Conservation (phyloP, 2,797 vertebrate species). For the Argya squamiceps region DNA sequence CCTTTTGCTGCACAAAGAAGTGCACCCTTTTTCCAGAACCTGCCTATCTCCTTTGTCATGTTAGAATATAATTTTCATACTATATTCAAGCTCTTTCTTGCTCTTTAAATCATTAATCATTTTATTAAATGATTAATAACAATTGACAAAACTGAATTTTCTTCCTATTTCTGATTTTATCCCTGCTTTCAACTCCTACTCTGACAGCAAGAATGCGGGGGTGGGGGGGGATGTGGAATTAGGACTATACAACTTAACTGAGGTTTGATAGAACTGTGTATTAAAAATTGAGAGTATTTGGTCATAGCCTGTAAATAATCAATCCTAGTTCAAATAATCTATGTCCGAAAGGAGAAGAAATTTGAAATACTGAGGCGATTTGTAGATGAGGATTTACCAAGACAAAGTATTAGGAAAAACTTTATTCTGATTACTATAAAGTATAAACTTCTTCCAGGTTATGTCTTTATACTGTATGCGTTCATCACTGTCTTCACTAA, state of each 20-base stretch:
- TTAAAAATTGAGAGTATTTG: background rate
- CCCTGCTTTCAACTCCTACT: background rate
- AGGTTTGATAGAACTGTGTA: background rate
- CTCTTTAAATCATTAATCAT: too few relatives aligned
- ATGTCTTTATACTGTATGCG: background rate
- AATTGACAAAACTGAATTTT: background rate
- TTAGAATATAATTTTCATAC: background rate
- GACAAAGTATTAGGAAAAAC: background rate
- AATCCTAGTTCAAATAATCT: background rate
- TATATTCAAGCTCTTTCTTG: background rate
- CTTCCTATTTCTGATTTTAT: background rate
- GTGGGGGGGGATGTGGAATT: too few relatives aligned
- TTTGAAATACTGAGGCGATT: background rate
- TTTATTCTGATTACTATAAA: background rate
- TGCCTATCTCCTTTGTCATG: background rate
- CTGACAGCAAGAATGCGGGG: background rate
- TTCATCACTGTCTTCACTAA: background rate
- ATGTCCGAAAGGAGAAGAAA: background rate
- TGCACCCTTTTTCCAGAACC: background rate
- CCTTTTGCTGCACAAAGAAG: background rate
- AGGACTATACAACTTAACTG: background rate
- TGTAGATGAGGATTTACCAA: background rate
- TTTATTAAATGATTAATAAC: fast-evolving
- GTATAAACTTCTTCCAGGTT: background rate
- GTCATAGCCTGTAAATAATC: background rate